These are phyloP conservation scores for Temnothorax nylanderi DNA, from an alignment of 1,140 invertebrate genomes.

Conservation along the genomic window DNA sequence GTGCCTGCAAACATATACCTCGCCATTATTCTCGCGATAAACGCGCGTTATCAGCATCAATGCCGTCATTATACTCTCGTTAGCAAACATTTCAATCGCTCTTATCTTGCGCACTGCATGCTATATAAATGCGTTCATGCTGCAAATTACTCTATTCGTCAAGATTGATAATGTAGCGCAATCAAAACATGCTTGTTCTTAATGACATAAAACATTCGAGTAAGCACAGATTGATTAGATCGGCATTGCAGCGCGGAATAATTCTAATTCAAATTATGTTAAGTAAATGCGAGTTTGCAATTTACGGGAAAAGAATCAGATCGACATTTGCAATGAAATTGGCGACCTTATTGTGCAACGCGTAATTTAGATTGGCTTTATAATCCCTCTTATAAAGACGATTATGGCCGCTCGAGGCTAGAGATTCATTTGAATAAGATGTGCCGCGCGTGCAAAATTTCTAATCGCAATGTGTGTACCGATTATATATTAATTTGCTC, in stretches of 20 bases:
- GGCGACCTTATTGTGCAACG: constrained; percentile 45
- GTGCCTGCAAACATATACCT: not conserved
- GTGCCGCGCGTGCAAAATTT: constrained; percentile 57
- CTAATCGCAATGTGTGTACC: constrained; percentile 44
- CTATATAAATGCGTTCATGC: not conserved
- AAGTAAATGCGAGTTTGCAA: constrained; percentile 10
- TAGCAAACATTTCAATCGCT: constrained; percentile 50
- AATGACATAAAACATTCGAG: constrained; percentile 16
- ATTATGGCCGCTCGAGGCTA: constrained; percentile 49
- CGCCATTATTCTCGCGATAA: constrained; percentile 36
- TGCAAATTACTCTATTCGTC: constrained; percentile 26
- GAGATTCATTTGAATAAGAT: constrained; percentile 65
- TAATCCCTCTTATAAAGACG: constrained; percentile 37
- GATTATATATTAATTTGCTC: not conserved
- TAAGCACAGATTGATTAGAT: constrained; percentile 22
- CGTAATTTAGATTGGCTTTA: constrained; percentile 61
- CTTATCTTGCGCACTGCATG: constrained; percentile 32
- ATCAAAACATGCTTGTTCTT: constrained; percentile 18
- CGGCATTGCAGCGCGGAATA: not conserved
- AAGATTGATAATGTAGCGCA: constrained; percentile 33
- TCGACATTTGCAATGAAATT: constrained; percentile 10
- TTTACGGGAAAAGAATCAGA: not conserved
- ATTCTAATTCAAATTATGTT: constrained; percentile 4
- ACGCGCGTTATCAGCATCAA: constrained; percentile 37
- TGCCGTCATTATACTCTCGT: constrained; percentile 51